These are phyloP conservation scores for Calameuta pallipes DNA, from an alignment of 2,888 invertebrate species.

Conservation along the genomic window DNA sequence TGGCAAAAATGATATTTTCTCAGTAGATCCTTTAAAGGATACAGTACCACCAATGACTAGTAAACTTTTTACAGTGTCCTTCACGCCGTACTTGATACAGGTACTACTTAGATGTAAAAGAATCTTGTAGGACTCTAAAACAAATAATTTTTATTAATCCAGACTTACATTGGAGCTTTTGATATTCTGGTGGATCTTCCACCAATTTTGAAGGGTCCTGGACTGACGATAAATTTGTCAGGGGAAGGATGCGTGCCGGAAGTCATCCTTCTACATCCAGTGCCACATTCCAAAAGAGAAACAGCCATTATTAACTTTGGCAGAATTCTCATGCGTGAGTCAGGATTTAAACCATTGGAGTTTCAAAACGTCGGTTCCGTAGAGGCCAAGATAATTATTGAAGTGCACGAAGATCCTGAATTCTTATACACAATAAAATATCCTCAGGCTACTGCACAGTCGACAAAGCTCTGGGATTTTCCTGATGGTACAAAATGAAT, in stretches of 20 bases:
- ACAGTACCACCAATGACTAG: slow-evolving; percentile 60
- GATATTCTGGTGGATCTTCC: slow-evolving; percentile 48
- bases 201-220: slow-evolving; percentile 28
- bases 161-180: slow-evolving; percentile 52
- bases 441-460: neutral
- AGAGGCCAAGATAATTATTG: slow-evolving; percentile 60
- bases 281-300: slow-evolving; percentile 33
- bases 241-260: slow-evolving; percentile 67
- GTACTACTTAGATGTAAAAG: slow-evolving; percentile 42
- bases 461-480: slow-evolving; percentile 5
- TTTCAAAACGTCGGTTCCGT: slow-evolving; percentile 64
- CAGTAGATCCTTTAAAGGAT: slow-evolving; percentile 49
- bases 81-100: slow-evolving; percentile 63
- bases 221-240: slow-evolving; percentile 50
- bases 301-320: slow-evolving; percentile 53
- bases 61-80: slow-evolving; percentile 58
- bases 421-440: slow-evolving; percentile 25
- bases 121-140: slow-evolving; percentile 24
- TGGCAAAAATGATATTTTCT: slow-evolving; percentile 47
- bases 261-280: slow-evolving; percentile 60
- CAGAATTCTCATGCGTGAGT: slow-evolving; percentile 54
- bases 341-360: slow-evolving; percentile 38
- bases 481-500: neutral
- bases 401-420: slow-evolving; percentile 52
- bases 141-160: slow-evolving; percentile 19